Base-by-base conservation (phyloP, 2,113 vertebrate genomes). In the Uria aalge region DNA sequence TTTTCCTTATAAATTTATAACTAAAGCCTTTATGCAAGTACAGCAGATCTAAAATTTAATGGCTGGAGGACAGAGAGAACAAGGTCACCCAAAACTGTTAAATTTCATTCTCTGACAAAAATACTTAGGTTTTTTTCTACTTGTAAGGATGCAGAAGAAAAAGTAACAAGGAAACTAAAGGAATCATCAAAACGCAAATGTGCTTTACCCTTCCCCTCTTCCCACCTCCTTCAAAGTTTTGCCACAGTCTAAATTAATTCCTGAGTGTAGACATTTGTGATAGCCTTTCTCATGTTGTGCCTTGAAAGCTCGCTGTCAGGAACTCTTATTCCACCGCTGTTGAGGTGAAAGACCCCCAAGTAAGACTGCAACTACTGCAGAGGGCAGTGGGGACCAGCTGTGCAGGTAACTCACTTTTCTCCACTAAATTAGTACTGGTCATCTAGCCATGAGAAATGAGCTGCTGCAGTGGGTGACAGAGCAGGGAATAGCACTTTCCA, bases 1-100 rank as follows among this genome's bases (percentile, higher is more conserved):
- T 57, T 92, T 84, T 80, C 72, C 43, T 78, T 87, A 89, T 56
- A 92, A 93, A 96, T 94, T 81, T 91, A 56, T 84, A 92, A 93
- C 85, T 88, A 52, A 88, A 93, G 64, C 40, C 59, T 93, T 94
- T 86, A 84, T 74, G 82, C 92, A 93, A 92, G 79, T 75, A 66
- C 68, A 78, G 92, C 84, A 89, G 56, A 92, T 91, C 56, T 91
- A 81, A 82, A 91, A 94, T 78, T n/a, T 68, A 91, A 92, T 50
- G 40, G 80, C 87, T 94, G 55, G 15, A 89, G 80, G 79, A 93
- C 36, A 87, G 24, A 87, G 48, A 95, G 77, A 96, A 95, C 36
- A 87, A 95, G 91, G 92, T 89, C 86, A 97, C 14, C 32, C 41
- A 6, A 78, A 96, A 92, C n/a, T n/a, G 52, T 29, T 34, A 48